Percentiles rank a stretch among this genome's conserved stretches.
Evolutionary conservation across 2,797 vertebrate species (phyloP).

Genomic region (Gymnoscopelus braueri): DNA sequence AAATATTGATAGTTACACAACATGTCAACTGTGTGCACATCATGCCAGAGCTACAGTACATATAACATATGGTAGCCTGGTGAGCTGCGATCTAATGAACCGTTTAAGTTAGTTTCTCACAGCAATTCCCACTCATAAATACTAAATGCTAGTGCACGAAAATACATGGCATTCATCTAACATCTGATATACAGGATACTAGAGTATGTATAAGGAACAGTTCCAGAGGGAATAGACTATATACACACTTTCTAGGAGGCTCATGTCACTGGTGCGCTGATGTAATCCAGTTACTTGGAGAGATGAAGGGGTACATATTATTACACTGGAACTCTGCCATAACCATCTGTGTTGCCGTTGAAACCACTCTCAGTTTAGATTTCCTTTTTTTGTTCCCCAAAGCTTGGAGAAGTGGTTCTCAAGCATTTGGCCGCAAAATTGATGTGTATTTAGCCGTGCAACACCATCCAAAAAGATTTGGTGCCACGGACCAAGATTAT

Average conservation of each 20-base stretch:
- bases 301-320: constrained; percentile 22
- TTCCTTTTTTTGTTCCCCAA: no score
- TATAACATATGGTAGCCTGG: not conserved
- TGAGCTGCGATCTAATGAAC: constrained; percentile 11
- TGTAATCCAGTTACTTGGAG: constrained; percentile 5
- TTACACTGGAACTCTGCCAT: constrained; percentile 45
- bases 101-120: constrained; percentile 35
- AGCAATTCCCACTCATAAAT: constrained; percentile 28
- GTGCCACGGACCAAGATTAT: no score
- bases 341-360: constrained; percentile 33
- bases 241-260: not conserved
- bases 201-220: constrained; percentile 2
- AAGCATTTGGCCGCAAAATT: no score
- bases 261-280: not conserved
- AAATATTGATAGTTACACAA: constrained; percentile 34
- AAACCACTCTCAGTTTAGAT: constrained; percentile 13
- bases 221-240: constrained; percentile 36
- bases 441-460: no score
- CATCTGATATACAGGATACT: constrained; percentile 6
- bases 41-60: constrained; percentile 15
- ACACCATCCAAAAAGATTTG: no score
- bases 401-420: no score
- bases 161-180: constrained; percentile 9
- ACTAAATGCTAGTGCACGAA: constrained; percentile 23
- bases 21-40: constrained; percentile 11